A percentile compares a stretch with the other conserved stretches of the same genome.
These are phyloP conservation scores for Anguilla japonica DNA, from an alignment of 2,113 vertebrate species.

Conservation along the genomic window DNA sequence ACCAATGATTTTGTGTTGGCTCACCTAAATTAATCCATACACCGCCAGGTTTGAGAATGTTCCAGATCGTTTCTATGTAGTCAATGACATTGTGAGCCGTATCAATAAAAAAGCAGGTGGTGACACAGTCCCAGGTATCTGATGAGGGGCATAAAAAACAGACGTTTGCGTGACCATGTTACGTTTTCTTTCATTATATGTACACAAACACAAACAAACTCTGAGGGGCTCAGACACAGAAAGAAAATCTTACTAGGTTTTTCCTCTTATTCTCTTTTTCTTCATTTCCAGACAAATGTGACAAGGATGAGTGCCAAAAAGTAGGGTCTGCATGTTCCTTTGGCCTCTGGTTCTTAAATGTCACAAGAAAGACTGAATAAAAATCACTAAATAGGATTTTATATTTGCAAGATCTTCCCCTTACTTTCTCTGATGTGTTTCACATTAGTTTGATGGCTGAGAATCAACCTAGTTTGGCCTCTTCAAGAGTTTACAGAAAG, in stretches of 20 bases:
- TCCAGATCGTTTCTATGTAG: conserved; percentile 98
- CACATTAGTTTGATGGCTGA: background rate
- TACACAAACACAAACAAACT: too few species aligned
- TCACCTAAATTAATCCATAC: conserved; percentile 98
- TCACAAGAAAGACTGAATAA: background rate
- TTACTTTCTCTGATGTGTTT: background rate
- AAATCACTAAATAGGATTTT: background rate
- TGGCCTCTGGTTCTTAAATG: background rate
- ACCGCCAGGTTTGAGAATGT: conserved; percentile 95
- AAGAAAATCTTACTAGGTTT: background rate
- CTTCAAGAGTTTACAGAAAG: background rate
- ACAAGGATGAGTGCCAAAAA: background rate
- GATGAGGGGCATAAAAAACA: conserved; percentile 26
- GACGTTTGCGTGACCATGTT: background rate
- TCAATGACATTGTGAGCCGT: conserved; percentile 97
- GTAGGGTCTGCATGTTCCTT: background rate
- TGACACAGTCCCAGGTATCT: conserved; percentile 95
- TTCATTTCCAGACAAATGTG: background rate
- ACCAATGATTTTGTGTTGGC: conserved; percentile 40
- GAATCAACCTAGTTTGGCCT: background rate
- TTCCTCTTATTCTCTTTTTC: background rate
- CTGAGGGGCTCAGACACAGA: background rate
- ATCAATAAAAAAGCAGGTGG: conserved; percentile 98
- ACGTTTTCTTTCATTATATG: background rate
- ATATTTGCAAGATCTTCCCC: too few species aligned